phyloP scores from a whole-genome alignment of 2,888 invertebrate species.

The Sclerodermus sp. region DNA sequence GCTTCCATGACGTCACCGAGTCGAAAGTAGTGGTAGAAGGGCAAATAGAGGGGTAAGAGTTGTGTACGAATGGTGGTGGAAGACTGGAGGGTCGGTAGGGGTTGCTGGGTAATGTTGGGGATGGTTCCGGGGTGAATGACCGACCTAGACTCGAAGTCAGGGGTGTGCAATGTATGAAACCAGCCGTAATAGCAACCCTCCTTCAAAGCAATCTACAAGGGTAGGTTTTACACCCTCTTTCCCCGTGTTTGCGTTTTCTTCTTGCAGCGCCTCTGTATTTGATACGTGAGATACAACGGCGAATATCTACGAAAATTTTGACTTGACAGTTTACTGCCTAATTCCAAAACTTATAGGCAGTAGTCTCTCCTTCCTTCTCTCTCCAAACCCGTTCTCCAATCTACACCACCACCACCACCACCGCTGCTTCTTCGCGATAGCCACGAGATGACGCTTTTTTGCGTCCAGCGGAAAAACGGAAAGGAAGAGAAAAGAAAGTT shows the following conservation, averaged over 20 bases:
- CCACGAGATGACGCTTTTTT: too few species aligned
- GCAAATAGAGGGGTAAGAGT: conserved; percentile 11
- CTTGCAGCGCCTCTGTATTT: conserved; percentile 3
- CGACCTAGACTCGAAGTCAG: conserved; percentile 58
- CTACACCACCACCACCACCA: too few species aligned
- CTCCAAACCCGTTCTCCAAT: too few species aligned
- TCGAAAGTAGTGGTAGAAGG: conserved; percentile 18
- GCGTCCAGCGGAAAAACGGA: too few species aligned
- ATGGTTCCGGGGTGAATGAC: conserved; percentile 53
- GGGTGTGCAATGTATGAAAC: conserved; percentile 55
- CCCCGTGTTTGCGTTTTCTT: conserved; percentile 17
- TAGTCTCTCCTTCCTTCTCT: too few species aligned
- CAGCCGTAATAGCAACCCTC: conserved; percentile 46
- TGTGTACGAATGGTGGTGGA: conserved; percentile 20
- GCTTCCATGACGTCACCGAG: conserved; percentile 42
- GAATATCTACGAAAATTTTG: neutral
- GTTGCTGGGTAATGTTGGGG: conserved; percentile 31
- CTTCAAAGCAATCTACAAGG: conserved; percentile 48
- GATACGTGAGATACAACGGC: conserved; percentile 17
- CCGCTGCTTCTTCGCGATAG: too few species aligned
- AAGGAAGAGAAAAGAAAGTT: too few species aligned
- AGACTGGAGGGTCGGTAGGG: conserved; percentile 10
- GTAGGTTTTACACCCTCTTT: conserved; percentile 45
- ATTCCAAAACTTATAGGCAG: too few species aligned
- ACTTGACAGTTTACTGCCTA: too few species aligned